These are phyloP conservation scores for Parazoanthus darwini DNA, from an alignment of 92 coral and sea anemone genomes.

Conservation along the genomic window DNA sequence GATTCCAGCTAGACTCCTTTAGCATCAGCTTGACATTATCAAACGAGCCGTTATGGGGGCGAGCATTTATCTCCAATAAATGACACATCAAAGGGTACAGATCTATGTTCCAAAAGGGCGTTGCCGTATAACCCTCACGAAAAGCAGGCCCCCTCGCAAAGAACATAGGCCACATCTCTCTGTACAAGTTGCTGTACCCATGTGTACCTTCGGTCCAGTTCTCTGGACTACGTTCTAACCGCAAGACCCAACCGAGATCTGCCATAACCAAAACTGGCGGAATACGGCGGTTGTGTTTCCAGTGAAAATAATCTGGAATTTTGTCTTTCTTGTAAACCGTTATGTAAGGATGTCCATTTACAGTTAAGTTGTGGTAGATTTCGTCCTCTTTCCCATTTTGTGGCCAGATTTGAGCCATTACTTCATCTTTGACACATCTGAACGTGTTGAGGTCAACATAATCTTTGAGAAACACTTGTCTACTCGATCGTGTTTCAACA, in stretches of 20 bases:
- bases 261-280: conserved; percentile 42
- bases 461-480: conserved; percentile 70
- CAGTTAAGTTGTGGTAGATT: conserved; percentile 43
- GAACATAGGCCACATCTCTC: conserved; percentile 59
- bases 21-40: conserved; percentile 26
- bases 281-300: conserved; percentile 44
- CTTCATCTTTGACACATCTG: conserved; percentile 58
- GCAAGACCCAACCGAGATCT: conserved; percentile 56
- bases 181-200: conserved; percentile 41
- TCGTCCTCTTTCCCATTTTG: conserved; percentile 40
- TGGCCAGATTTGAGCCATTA: conserved; percentile 79
- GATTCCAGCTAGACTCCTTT: neutral
- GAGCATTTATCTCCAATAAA: neutral
- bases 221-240: neutral
- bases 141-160: conserved; percentile 61
- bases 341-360: conserved; percentile 42
- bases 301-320: conserved; percentile 47
- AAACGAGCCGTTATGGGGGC: conserved; percentile 33
- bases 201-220: conserved; percentile 31
- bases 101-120: conserved; percentile 24
- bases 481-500: conserved; percentile 68
- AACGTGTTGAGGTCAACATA: conserved; percentile 54
- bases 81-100: conserved; percentile 32
- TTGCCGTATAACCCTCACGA: conserved; percentile 37
- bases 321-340: conserved; percentile 45